These are phyloP conservation scores for Elegia similella DNA, from an alignment of 2,888 invertebrate genomes.

Conservation along the genomic window DNA sequence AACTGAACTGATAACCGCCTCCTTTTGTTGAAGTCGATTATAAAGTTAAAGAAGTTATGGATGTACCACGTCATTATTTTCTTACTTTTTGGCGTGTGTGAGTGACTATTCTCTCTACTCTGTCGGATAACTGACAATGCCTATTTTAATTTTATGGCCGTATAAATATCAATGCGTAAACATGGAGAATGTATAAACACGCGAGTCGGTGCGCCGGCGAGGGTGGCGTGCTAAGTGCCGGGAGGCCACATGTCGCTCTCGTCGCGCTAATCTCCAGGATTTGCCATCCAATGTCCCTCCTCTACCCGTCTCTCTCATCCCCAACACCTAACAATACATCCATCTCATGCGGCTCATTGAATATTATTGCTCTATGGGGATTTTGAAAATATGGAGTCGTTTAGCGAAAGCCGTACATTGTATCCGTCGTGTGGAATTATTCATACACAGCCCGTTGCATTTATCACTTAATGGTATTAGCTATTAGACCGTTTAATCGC, in stretches of 20 bases:
- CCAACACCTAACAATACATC: constrained; percentile 46
- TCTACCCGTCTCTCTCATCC: constrained; percentile 52
- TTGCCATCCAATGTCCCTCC: constrained; percentile 75
- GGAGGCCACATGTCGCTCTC: constrained; percentile 80
- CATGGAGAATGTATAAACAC: constrained; percentile 44
- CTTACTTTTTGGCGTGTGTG: too few relatives aligned
- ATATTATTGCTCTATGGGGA: constrained; percentile 82
- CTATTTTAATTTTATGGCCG: constrained; percentile 28
- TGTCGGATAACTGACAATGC: constrained; percentile 6
- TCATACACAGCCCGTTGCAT: constrained; percentile 76
- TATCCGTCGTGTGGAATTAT: constrained; percentile 79
- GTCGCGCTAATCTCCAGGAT: constrained; percentile 80
- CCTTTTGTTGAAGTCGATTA: too few relatives aligned
- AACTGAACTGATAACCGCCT: too few relatives aligned
- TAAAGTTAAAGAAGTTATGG: too few relatives aligned
- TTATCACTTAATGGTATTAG: constrained; percentile 82
- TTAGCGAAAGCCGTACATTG: constrained; percentile 80
- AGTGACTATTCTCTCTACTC: not conserved
- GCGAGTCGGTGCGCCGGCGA: constrained; percentile 39
- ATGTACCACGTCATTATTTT: too few relatives aligned
- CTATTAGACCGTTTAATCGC: constrained; percentile 76
- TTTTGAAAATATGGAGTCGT: constrained; percentile 82
- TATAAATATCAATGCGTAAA: constrained; percentile 51
- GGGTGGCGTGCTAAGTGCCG: constrained; percentile 73
- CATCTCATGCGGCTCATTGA: constrained; percentile 74